Base-by-base conservation (phyloP, 2,888 invertebrate species). In the Geotrupes spiniger region DNA sequence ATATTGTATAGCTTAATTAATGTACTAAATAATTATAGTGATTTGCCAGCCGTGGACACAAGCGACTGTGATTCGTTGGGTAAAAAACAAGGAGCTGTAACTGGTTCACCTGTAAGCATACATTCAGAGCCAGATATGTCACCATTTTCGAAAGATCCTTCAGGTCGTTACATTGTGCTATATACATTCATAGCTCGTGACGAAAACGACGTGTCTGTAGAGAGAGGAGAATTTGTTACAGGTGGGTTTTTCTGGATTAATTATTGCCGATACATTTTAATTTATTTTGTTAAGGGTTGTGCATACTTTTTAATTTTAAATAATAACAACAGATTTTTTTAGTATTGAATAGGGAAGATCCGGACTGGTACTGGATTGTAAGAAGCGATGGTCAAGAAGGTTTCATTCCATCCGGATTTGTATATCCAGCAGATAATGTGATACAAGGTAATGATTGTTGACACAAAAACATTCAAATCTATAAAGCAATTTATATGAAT, bases 311-410 rank as follows among this genome's bases (percentile, higher is more conserved):
- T n/a, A n/a, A n/a, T n/a, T n/a, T n/a, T n/a, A n/a, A n/a, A n/a
- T n/a, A n/a, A n/a, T n/a, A n/a, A n/a, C n/a, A n/a, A n/a, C n/a
- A n/a, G n/a, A n/a, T 9, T 12, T 33, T 33, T 33, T 17, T 64
- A 80, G 92, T 96, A 9, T 74, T 96, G 45, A 96, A 96, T 73
- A 81, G 91, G 64, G 95, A 95, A 70, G 95, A 96, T 74, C 89
- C 92, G 0, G 94, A 95, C 72, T 96, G 96, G 96, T 95, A 89
- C 71, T 96, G 95, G 95, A 91, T 96, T 42, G 86, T 92, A 28
- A 80, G 93, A 58, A 89, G 89, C 59, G 92, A 95, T 66, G 92
- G 92, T 0, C 91, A 92, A 62, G 95, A 96, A 73, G 96, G 96
- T 1, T 96, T 96, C 71, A 94, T 96, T 42, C 96, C 96, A 0